phyloP scores from a whole-genome alignment of 2,113 vertebrate genomes.

The Muscicapa adusta region DNA sequence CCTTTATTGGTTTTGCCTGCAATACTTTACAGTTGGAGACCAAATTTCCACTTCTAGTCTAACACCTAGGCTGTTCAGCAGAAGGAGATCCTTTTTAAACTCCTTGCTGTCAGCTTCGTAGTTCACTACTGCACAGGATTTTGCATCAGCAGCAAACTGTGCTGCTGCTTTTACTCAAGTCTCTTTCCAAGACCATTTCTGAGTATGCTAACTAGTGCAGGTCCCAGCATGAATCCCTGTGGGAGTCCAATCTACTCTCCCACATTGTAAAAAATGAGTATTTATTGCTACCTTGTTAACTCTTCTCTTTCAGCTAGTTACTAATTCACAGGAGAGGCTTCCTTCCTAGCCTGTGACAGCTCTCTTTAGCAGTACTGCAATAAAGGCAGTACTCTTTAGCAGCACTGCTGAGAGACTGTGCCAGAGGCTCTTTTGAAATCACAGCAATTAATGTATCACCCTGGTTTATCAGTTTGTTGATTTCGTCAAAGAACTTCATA shows the following conservation, averaged over 20 bases:
- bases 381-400: background rate
- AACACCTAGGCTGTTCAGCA: background rate
- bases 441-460: background rate
- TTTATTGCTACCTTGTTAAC: slow-evolving; percentile 28
- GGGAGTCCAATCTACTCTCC: slow-evolving; percentile 9
- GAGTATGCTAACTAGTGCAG: slow-evolving; percentile 18
- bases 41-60: background rate
- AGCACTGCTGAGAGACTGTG: background rate
- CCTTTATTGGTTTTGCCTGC: background rate
- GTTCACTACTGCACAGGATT: background rate
- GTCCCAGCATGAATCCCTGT: slow-evolving; percentile 35
- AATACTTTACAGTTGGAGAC: background rate
- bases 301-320: background rate
- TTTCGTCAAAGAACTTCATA: background rate
- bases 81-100: background rate
- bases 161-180: background rate
- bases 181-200: slow-evolving; percentile 18
- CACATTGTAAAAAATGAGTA: background rate
- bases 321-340: background rate
- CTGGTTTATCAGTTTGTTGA: slow-evolving; percentile 1
- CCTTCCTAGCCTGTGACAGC: background rate
- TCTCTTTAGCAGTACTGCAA: background rate
- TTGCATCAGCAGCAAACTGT: background rate
- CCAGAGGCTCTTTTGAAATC: slow-evolving; percentile 10
- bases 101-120: background rate